Base-by-base conservation (phyloP, 1,140 invertebrate genomes). In the Drosophila albomicans region DNA sequence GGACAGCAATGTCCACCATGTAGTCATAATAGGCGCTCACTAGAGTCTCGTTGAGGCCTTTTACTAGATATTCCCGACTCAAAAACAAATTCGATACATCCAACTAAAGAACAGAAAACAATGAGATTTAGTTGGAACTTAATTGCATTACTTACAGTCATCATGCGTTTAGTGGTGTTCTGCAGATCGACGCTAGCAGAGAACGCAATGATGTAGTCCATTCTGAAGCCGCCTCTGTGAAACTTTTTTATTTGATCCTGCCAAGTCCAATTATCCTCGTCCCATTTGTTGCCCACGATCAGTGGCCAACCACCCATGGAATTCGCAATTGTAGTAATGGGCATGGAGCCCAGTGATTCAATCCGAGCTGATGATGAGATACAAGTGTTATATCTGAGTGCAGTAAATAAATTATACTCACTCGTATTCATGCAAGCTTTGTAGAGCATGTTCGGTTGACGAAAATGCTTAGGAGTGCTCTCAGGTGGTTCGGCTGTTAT, bases 1-100 rank as follows among this genome's bases (percentile, higher is more conserved):
- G 94, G 0, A 96, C 95, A 0, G 98, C 97, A 56, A 99, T 96
- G 76, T 98, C 96, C 0, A 97, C 96, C 96, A 97, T 96, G 82
- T 97, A 98, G 1, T 95, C 94, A 74, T 96, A 96, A 91, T 97
- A 97, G 3, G 96, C 96, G 48, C 94, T 94, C 1, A 97, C 96
- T 32, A 97, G 93, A 82, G 96, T 96, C 77, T 97, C 96, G 16
- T 95, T 94, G 4, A 96, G 93, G 1, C 97, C 97, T 85, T 98
- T 97, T 8, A 97, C 94, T 54, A 99, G 93, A 90, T 98, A 99
- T 93, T 99, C 98, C 51, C 98, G 94, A 72, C 96, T 96, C 0
- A 99, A 93, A 46, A 97, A 97, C 51, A 99, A 93, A 0, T 96
- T 95, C 0, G 97, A 96, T 94, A 99, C 98, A 93, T 99, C 98